These are phyloP conservation scores for Cydia fagiglandana DNA, from an alignment of 1,140 invertebrate species.

Conservation along the genomic window DNA sequence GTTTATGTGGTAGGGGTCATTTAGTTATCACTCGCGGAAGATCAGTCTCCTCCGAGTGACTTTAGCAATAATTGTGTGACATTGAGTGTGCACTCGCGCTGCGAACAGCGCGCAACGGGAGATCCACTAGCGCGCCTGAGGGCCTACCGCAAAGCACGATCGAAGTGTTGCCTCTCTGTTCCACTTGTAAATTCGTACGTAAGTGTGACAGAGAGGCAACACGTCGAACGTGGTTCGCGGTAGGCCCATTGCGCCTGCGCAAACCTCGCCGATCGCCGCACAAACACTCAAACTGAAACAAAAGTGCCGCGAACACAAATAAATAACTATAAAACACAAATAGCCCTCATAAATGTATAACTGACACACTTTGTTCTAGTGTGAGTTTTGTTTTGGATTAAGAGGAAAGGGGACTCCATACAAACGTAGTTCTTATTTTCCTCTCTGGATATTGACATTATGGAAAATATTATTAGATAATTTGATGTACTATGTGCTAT, in stretches of 20 bases:
- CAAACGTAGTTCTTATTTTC: no score
- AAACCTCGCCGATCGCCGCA: neutral
- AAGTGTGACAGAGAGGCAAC: no score
- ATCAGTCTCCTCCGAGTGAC: constrained; percentile 42
- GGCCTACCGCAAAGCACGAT: no score
- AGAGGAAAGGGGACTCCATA: no score
- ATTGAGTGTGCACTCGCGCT: constrained; percentile 35
- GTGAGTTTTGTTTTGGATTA: constrained; percentile 43
- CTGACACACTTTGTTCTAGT: constrained; percentile 61
- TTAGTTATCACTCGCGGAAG: constrained; percentile 40
- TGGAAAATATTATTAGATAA: no score
- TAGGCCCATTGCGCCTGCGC: constrained; percentile 5
- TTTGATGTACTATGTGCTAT: no score
- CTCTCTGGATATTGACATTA: no score
- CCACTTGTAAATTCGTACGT: no score
- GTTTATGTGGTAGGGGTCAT: constrained; percentile 26
- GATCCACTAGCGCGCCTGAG: constrained; percentile 17
- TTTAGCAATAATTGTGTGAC: constrained; percentile 42
- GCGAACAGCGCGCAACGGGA: constrained; percentile 24
- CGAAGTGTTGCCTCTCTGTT: no score
- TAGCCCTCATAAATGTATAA: constrained; percentile 62
- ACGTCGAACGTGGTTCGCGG: no score
- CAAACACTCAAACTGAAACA: constrained; percentile 49
- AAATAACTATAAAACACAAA: constrained; percentile 56
- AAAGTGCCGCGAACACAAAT: constrained; percentile 50